Conservation (phyloP, 2,888 invertebrate genomes). For the Hirtodrosophila trivittata region DNA sequence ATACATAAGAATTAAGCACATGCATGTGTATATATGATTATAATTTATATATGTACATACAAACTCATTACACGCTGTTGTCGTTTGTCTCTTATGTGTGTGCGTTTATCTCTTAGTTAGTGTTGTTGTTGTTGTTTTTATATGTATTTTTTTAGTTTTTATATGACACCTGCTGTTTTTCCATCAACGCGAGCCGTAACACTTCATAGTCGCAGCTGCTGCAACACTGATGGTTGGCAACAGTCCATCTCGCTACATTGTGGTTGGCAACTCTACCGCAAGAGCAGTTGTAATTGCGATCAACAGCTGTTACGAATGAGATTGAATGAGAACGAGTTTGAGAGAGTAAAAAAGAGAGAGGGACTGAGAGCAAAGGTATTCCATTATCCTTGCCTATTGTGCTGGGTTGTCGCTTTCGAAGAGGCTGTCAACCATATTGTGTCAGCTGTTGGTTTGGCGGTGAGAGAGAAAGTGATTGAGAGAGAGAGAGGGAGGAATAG, state of each 20-base stretch:
- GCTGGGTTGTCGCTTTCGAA: not conserved
- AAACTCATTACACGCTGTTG: conserved; percentile 28
- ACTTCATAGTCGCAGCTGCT: conserved; percentile 47
- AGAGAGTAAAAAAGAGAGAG: not conserved
- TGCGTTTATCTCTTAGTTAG: conserved; percentile 21
- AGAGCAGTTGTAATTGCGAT: conserved; percentile 48
- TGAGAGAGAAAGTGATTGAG: conserved; percentile 7
- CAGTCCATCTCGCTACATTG: conserved; percentile 11
- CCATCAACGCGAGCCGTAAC: conserved; percentile 50
- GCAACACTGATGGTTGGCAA: conserved; percentile 30
- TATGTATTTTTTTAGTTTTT: conserved; percentile 52
- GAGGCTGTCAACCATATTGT: conserved; percentile 2
- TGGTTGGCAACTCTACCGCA: conserved; percentile 36
- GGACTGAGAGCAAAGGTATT: conserved; percentile 7
- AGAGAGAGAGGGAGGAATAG: conserved; percentile 12
- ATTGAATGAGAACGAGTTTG: not conserved
- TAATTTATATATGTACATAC: conserved; percentile 4
- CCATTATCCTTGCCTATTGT: not conserved
- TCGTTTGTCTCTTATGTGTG: conserved; percentile 26
- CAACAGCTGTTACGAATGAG: conserved; percentile 49
- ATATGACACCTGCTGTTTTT: conserved; percentile 74
- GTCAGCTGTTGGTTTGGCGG: conserved; percentile 40
- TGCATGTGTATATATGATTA: conserved; percentile 1
- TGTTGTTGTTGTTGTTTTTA: conserved; percentile 7
- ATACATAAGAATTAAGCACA: conserved; percentile 16